Conservation (phyloP, 1,140 invertebrate species). For the Zaprionus capensis region DNA sequence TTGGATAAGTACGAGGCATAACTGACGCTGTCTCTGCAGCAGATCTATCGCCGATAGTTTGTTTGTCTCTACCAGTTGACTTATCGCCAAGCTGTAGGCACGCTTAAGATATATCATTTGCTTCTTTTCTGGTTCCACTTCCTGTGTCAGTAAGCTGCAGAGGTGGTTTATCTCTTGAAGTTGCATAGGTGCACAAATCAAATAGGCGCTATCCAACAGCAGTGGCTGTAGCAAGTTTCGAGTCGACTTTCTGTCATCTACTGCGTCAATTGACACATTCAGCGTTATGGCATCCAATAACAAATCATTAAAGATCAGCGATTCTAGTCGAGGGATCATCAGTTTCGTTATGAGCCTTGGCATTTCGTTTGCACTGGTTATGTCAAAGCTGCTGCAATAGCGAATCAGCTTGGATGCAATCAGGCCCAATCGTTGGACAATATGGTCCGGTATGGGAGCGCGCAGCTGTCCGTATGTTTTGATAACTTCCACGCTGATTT, state of each 20-base stretch:
- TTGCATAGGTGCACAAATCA: slow-evolving; percentile 22
- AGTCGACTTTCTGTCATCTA: background rate
- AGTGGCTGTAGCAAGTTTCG: slow-evolving; percentile 31
- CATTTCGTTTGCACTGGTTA: background rate
- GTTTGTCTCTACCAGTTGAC: slow-evolving; percentile 14
- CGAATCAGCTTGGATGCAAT: slow-evolving; percentile 19
- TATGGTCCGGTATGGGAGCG: background rate
- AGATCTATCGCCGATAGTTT: slow-evolving; percentile 9
- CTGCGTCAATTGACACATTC: slow-evolving; percentile 5
- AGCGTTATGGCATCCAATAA: slow-evolving; percentile 33
- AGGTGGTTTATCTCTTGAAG: slow-evolving; percentile 19
- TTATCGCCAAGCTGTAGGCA: slow-evolving; percentile 40
- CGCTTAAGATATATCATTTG: slow-evolving; percentile 22
- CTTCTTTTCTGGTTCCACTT: background rate
- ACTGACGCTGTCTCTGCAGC: slow-evolving; percentile 19
- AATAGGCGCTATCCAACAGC: slow-evolving; percentile 43
- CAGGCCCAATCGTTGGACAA: background rate
- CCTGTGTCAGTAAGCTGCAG: background rate
- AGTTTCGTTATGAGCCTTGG: slow-evolving; percentile 14
- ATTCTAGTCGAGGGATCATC: slow-evolving; percentile 50
- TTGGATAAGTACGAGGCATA: slow-evolving; percentile 51
- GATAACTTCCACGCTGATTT: slow-evolving; percentile 34
- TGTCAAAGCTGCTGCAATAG: slow-evolving; percentile 12
- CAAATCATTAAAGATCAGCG: slow-evolving; percentile 47
- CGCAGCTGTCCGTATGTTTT: slow-evolving; percentile 18